Conservation (phyloP, 2,797 vertebrate genomes). For the Rhinoraja longicauda region DNA sequence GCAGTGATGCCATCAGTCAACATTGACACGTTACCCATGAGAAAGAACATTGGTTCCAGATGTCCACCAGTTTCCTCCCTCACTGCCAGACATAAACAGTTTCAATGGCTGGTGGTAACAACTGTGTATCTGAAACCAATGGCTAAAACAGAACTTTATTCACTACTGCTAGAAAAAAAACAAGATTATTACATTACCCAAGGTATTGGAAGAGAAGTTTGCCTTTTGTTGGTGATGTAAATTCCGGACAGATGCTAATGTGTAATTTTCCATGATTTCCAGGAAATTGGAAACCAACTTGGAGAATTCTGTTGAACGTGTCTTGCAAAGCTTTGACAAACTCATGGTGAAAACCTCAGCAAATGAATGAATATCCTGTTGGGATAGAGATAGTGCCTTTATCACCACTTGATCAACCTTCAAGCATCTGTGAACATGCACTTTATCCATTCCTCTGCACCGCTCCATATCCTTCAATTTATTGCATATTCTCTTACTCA, state of each 20-base stretch:
- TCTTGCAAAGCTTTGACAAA: accelerated
- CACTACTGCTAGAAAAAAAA: no score
- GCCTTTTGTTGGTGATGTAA: neutral
- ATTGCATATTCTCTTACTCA: no score
- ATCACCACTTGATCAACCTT: no score
- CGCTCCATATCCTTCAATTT: no score
- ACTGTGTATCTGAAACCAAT: neutral
- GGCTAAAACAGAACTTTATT: neutral
- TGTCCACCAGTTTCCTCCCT: no score
- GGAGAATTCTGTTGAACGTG: neutral
- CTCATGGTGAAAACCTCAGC: neutral
- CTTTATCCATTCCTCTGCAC: no score
- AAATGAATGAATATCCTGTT: neutral
- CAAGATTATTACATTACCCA: neutral
- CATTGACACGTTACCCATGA: neutral
- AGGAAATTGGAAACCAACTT: neutral
- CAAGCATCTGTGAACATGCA: no score
- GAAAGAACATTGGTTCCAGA: neutral
- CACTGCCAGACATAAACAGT: no score
- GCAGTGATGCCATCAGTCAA: neutral
- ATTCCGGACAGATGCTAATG: neutral
- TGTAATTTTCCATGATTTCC: neutral
- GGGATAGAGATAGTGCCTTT: neutral
- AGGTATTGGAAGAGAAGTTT: neutral
- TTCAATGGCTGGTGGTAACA: no score